Conservation (phyloP, 2,113 vertebrate genomes). For the Hemiprocne comata region DNA sequence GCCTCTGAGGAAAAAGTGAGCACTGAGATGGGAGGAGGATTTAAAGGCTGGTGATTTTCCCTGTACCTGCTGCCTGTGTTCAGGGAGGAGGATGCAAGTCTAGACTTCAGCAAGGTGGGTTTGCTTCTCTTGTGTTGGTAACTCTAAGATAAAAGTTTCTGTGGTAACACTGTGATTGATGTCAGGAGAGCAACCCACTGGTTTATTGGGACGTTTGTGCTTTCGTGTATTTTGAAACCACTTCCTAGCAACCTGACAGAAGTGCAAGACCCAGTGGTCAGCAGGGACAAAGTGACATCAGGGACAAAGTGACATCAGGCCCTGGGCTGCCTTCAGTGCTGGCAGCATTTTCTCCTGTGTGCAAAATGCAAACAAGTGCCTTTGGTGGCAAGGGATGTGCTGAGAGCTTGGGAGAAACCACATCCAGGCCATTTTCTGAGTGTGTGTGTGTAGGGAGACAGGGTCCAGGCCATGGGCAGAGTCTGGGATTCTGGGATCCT, state of each 20-base stretch:
- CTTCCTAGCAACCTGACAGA: neutral
- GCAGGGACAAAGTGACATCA: neutral
- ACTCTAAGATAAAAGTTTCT: neutral
- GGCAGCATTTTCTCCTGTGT: neutral
- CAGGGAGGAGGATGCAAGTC: neutral
- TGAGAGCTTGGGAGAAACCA: neutral
- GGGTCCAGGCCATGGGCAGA: neutral
- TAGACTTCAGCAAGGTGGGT: neutral
- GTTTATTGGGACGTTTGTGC: rapidly evolving
- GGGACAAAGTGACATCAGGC: neutral
- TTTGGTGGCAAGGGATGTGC: neutral
- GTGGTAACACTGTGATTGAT: neutral
- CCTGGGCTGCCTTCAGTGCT: neutral
- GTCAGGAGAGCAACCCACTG: neutral
- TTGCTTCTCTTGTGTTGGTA: neutral
- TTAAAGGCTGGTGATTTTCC: neutral
- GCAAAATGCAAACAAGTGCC: neutral
- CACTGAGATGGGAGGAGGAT: neutral
- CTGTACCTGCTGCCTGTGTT: neutral
- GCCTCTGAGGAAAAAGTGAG: neutral
- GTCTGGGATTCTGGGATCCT: neutral
- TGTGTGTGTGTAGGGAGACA: rapidly evolving
- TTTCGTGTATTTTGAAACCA: neutral
- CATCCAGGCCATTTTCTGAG: neutral
- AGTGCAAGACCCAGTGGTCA: neutral